Percentiles rank a stretch among this genome's conserved stretches.
Evolutionary conservation across 1,140 invertebrate genomes (phyloP).

Genomic region (Octopus sinensis): DNA sequence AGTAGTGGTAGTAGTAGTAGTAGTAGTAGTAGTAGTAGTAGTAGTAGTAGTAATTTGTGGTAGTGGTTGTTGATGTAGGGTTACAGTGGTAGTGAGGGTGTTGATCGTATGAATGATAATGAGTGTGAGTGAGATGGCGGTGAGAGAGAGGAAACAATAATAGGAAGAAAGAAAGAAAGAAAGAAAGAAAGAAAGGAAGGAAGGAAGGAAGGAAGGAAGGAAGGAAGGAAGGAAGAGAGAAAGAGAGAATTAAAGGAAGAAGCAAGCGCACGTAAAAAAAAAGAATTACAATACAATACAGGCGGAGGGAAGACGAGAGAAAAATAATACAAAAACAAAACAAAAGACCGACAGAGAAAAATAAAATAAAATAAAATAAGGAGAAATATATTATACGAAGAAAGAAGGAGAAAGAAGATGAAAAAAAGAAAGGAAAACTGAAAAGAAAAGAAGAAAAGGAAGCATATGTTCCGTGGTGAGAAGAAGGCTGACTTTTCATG

Average conservation of each 20-base stretch:
- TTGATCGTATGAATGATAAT: too few species aligned
- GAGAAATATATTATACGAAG: neutral
- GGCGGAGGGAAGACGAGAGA: neutral
- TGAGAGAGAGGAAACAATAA: neutral
- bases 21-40: neutral
- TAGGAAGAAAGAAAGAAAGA: neutral
- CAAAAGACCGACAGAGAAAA: too few species aligned
- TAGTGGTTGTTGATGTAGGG: too few species aligned
- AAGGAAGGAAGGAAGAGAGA: neutral
- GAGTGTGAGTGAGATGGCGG: neutral
- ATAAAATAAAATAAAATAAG: too few species aligned
- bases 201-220: neutral
- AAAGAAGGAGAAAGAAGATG: neutral
- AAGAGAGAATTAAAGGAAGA: neutral
- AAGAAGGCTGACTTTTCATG: too few species aligned
- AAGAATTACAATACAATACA: neutral
- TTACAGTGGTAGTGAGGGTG: too few species aligned
- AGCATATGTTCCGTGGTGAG: too few species aligned
- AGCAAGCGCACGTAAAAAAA: neutral
- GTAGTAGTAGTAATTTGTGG: neutral
- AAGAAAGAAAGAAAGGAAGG: neutral
- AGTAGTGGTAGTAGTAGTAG: neutral
- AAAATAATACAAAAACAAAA: neutral
- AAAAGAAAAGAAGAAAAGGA: too few species aligned
- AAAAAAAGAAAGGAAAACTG: too few species aligned